Evolutionary conservation across 2,113 vertebrate species (phyloP).

Genomic region (Sciurus niger): DNA sequence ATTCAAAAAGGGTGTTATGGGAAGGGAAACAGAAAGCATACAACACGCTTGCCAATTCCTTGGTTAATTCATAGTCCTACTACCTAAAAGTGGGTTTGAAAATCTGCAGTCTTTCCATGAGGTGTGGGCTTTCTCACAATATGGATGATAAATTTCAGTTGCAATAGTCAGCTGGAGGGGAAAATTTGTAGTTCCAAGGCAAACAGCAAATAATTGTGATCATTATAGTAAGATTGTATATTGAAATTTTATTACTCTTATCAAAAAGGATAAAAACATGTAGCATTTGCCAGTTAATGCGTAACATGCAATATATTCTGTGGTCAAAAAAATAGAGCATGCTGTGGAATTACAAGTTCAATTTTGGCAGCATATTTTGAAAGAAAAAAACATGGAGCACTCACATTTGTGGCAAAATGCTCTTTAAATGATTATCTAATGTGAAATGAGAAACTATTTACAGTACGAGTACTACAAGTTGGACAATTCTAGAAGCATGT

Average conservation of each 20-base stretch:
- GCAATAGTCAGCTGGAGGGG: neutral
- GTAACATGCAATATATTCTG: neutral
- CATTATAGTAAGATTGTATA: neutral
- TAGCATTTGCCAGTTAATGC: neutral
- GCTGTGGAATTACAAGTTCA: conserved; percentile 34
- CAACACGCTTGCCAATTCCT: neutral
- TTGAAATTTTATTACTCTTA: conserved; percentile 47
- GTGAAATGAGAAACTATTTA: conserved; percentile 7
- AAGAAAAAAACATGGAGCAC: conserved; percentile 40
- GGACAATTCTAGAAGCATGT: neutral
- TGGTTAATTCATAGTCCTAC: neutral
- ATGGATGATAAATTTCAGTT: neutral
- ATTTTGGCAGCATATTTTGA: conserved; percentile 46
- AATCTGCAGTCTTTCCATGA: neutral
- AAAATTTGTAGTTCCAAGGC: neutral
- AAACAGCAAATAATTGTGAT: neutral
- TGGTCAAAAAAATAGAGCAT: conserved; percentile 40
- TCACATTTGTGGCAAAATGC: conserved; percentile 49
- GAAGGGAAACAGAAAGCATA: neutral
- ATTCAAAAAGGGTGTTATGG: neutral
- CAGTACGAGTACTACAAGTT: neutral
- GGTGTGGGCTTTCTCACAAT: neutral
- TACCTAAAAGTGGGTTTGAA: neutral
- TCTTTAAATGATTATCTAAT: conserved; percentile 46
- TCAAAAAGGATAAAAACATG: conserved; percentile 19